Evolutionary conservation across 2,113 vertebrate species (phyloP).

Genomic region (Lutjanus erythropterus): DNA sequence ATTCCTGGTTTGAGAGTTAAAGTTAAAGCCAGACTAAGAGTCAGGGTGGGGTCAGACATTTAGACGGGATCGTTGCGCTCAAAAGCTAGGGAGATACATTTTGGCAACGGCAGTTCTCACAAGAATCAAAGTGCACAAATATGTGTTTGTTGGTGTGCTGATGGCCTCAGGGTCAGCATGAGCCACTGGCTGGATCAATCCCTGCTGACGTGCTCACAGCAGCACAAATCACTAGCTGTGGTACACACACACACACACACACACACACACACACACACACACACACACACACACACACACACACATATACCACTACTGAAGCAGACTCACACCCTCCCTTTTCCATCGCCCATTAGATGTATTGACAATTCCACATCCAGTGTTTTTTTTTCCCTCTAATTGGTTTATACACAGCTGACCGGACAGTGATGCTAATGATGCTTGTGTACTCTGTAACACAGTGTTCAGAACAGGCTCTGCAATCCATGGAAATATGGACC

Average conservation of each 20-base stretch:
- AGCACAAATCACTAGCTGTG: slow-evolving; percentile 60
- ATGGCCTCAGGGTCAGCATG: slow-evolving; percentile 21
- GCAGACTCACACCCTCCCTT: slow-evolving; percentile 14
- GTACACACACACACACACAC: slow-evolving; percentile 26
- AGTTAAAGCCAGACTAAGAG: neutral
- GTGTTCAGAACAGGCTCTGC: slow-evolving; percentile 49
- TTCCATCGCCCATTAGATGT: slow-evolving; percentile 65
- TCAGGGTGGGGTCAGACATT: neutral
- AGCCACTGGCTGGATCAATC: slow-evolving; percentile 49
- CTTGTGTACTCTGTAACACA: slow-evolving; percentile 36
- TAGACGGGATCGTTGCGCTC: neutral
- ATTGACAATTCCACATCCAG: slow-evolving; percentile 69
- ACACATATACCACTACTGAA: slow-evolving; percentile 9
- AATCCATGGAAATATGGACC: slow-evolving; percentile 62
- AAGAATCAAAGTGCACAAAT: neutral
- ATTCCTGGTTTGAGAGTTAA: neutral
- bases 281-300: neutral
- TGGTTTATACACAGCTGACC: slow-evolving; percentile 72
- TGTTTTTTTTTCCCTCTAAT: slow-evolving; percentile 61
- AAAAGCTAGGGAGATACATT: neutral
- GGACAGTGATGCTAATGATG: slow-evolving; percentile 38
- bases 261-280: slow-evolving; percentile 32
- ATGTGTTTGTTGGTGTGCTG: slow-evolving; percentile 26
- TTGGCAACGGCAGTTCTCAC: neutral
- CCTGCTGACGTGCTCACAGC: slow-evolving; percentile 43